phyloP scores from a whole-genome alignment of 2,113 vertebrate genomes.

The Tachycineta bicolor region DNA sequence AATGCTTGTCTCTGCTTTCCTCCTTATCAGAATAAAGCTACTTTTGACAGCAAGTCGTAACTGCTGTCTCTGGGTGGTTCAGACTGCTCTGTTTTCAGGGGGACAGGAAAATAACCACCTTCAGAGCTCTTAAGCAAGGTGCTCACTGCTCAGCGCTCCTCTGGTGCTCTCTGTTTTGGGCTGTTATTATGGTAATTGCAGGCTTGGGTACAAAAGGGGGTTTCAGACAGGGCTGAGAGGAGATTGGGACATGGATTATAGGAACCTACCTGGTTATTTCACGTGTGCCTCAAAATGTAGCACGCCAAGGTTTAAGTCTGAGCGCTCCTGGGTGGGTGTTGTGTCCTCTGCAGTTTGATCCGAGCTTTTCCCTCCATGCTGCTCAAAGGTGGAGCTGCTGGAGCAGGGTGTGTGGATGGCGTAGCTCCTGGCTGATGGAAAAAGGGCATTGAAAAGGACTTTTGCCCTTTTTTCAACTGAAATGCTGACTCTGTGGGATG shows the following conservation, averaged over 20 bases:
- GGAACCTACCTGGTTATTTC: background rate
- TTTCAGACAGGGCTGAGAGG: background rate
- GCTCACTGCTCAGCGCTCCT: background rate
- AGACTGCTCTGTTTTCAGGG: background rate
- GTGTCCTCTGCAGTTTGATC: background rate
- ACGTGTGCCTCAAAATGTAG: background rate
- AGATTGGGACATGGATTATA: background rate
- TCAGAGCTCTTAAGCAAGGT: background rate
- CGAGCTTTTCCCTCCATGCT: rapidly evolving
- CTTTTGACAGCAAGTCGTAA: background rate
- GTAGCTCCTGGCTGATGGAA: too few species aligned
- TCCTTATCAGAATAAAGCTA: background rate
- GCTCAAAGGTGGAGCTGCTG: background rate
- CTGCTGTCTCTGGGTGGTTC: background rate
- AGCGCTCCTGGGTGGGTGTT: background rate
- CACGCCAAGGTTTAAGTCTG: background rate
- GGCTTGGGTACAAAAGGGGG: background rate
- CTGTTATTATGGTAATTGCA: background rate
- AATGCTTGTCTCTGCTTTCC: background rate
- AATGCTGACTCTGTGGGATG: background rate
- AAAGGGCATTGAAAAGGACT: rapidly evolving
- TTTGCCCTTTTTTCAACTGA: background rate
- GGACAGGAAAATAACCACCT: background rate
- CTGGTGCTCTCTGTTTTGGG: background rate
- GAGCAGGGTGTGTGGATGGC: background rate